A percentile compares a stretch with the other conserved stretches of the same genome.
Evolutionary conservation across 2,797 vertebrate species (phyloP).

Genomic region (Numenius phaeopus): DNA sequence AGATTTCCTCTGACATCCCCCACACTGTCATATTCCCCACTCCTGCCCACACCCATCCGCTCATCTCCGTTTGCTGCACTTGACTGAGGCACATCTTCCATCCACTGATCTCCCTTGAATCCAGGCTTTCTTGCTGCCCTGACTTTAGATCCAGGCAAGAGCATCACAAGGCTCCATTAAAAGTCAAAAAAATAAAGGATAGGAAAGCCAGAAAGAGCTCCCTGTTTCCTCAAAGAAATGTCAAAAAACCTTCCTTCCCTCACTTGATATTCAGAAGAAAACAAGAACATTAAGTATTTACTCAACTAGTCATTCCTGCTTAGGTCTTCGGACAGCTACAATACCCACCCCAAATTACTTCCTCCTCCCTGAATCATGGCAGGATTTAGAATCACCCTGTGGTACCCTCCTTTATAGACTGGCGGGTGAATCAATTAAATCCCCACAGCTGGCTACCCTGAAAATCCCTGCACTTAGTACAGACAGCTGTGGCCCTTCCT

Average conservation of each 20-base stretch:
- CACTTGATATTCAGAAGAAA: neutral
- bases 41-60: neutral
- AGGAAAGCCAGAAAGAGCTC: neutral
- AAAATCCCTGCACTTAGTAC: slow-evolving; percentile 48
- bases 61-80: neutral
- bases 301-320: neutral
- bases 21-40: neutral
- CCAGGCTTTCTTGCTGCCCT: neutral
- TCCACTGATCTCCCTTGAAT: neutral
- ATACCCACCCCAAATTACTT: neutral
- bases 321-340: neutral
- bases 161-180: neutral
- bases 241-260: neutral
- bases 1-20: neutral
- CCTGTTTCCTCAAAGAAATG: neutral
- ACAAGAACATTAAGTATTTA: neutral
- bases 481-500: slow-evolving; percentile 63
- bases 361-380: neutral
- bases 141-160: neutral
- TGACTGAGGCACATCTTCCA: neutral
- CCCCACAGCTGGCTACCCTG: slow-evolving; percentile 65
- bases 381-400: neutral
- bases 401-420: slow-evolving; percentile 14
- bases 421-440: slow-evolving; percentile 58
- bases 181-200: neutral